Evolutionary conservation across 35 echinoderm and acorn worm species (phyloP).

Genomic region (Strongylocentrotus purpuratus): DNA sequence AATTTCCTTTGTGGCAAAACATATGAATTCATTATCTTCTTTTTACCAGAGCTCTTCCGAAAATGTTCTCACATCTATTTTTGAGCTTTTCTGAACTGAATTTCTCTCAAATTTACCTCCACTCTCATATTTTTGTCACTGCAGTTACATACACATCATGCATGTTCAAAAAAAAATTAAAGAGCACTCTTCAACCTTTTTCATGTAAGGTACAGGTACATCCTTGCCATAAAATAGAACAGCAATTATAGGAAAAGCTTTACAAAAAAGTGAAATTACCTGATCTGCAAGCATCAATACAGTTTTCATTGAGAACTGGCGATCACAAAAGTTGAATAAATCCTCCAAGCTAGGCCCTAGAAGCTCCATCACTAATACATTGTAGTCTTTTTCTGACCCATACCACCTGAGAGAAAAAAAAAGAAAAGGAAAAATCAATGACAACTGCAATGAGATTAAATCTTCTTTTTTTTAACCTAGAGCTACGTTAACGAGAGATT

Average conservation of each 20-base stretch:
- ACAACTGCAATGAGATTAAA: background rate
- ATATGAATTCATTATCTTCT: no score
- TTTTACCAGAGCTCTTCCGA: no score
- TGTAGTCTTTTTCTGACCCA: constrained; percentile 97
- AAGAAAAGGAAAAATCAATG: background rate
- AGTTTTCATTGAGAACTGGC: constrained; percentile 94
- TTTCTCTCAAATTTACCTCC: no score
- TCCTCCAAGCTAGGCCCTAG: constrained; percentile 95
- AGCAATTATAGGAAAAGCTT: background rate
- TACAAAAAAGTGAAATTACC: constrained; percentile 47
- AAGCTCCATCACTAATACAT: constrained; percentile 95
- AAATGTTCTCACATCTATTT: no score
- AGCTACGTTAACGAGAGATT: no score
- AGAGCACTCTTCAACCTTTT: background rate
- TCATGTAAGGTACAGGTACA: no score
- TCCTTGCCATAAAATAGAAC: background rate
- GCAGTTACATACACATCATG: no score
- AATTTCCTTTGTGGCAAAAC: no score
- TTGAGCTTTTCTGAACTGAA: no score
- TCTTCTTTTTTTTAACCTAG: no score
- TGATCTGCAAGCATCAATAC: constrained; percentile 98
- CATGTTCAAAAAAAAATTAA: background rate
- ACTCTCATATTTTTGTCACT: no score
- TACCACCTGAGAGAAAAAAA: constrained; percentile 80
- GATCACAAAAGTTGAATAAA: constrained; percentile 93